Percentiles rank a stretch among this genome's conserved stretches.
Conservation (phyloP, 2,113 vertebrate species). For the Takifugu bimaculatus region DNA sequence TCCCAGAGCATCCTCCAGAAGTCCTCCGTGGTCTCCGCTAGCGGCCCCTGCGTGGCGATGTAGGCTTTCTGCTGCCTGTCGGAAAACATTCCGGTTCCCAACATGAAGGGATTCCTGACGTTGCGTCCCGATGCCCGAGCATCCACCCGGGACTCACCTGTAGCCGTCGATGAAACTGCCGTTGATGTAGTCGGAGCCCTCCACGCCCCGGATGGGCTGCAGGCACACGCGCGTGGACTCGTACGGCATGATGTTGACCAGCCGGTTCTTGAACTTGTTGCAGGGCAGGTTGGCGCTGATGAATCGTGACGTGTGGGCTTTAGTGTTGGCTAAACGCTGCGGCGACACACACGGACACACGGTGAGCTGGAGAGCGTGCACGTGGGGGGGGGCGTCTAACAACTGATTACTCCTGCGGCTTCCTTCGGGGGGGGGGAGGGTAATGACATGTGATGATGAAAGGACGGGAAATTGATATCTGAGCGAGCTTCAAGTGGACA, state of each 20-base stretch:
- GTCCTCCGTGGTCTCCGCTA: conserved; percentile 98
- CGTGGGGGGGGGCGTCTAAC: no score
- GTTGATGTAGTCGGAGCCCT: conserved; percentile 98
- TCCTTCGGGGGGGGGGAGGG: conserved; percentile 5
- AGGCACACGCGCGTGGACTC: conserved; percentile 97
- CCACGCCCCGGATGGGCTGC: conserved; percentile 96
- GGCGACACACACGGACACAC: conserved; percentile 28
- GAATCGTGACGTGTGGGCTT: conserved; percentile 98
- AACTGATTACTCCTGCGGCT: conserved; percentile 38
- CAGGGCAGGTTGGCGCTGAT: conserved; percentile 99
- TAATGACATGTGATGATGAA: conserved; percentile 31
- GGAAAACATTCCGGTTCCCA: conserved; percentile 11
- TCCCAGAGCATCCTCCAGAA: conserved; percentile 99
- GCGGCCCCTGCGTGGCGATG: conserved; percentile 95
- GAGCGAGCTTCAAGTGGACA: conserved; percentile 22
- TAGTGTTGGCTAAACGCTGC: conserved; percentile 96
- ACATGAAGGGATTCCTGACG: no score
- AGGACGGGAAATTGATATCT: conserved; percentile 28
- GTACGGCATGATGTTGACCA: conserved; percentile 99
- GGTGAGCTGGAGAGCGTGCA: neutral
- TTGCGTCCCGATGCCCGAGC: no score
- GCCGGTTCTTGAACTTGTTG: conserved; percentile 99
- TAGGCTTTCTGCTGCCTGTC: conserved; percentile 95
- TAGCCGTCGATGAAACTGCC: conserved; percentile 99
- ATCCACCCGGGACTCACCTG: conserved; percentile 75